A percentile compares a stretch with the other conserved stretches of the same genome.
Evolutionary conservation across 2,113 vertebrate genomes (phyloP).

Genomic region (Chaetorhynchus papuensis): DNA sequence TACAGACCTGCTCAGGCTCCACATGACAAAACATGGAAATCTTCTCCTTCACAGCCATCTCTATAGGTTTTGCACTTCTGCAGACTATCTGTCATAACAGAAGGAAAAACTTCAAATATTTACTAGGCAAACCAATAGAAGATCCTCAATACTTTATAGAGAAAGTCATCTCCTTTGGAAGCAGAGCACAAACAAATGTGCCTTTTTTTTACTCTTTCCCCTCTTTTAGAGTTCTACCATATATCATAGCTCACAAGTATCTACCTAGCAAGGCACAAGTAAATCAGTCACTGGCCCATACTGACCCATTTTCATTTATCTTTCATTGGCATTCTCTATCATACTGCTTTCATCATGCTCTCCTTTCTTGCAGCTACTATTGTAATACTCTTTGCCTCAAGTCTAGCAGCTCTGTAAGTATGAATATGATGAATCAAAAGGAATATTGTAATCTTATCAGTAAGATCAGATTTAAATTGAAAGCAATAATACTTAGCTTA

Average conservation of each 20-base stretch:
- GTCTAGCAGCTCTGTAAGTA: not conserved
- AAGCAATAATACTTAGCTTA: not conserved
- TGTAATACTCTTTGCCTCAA: not conserved
- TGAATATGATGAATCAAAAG: not conserved
- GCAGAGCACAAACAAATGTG: not conserved
- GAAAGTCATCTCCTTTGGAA: not conserved
- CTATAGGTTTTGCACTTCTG: slow-evolving; percentile 76
- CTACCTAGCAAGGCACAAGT: not conserved
- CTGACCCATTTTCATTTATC: not conserved
- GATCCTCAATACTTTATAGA: not conserved
- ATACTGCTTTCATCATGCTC: not conserved
- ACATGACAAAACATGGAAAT: slow-evolving; percentile 84
- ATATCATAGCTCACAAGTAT: not conserved
- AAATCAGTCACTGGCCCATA: not conserved
- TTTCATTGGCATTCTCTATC: not conserved
- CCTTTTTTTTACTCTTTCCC: not conserved
- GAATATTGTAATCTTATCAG: not conserved
- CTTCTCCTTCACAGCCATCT: slow-evolving; percentile 81
- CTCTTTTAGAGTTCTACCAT: not conserved
- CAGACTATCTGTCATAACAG: slow-evolving; percentile 72
- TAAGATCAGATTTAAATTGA: not conserved
- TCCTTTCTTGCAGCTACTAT: not conserved
- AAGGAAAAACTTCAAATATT: not conserved
- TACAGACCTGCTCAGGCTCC: slow-evolving; percentile 79
- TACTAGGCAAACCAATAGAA: not conserved